Conservation (phyloP, 2,888 invertebrate genomes). For the Coremacera marginata region DNA sequence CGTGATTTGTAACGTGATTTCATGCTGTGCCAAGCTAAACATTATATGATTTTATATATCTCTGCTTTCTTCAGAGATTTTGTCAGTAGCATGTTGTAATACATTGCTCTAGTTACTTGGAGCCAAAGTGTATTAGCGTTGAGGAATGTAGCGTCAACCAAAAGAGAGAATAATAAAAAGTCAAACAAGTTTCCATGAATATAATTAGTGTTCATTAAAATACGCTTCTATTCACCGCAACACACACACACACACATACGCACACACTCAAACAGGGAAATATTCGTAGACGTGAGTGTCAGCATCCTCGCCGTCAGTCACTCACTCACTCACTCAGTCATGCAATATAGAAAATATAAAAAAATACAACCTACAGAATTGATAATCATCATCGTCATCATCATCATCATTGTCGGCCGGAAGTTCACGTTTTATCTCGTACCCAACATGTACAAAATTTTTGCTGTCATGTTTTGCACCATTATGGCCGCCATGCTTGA, state of each 20-base stretch:
- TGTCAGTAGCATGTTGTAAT: too few relatives aligned
- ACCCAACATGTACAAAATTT: background rate
- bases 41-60: background rate
- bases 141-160: background rate
- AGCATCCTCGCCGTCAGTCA: background rate
- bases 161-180: background rate
- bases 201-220: conserved; percentile 24
- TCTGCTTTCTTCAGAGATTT: background rate
- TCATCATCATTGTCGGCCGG: conserved; percentile 15
- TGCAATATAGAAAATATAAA: background rate
- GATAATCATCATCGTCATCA: background rate
- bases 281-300: background rate
- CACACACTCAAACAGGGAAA: background rate
- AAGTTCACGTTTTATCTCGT: conserved; percentile 30
- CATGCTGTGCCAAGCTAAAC: background rate
- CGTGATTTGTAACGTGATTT: conserved; percentile 33
- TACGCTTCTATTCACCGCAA: background rate
- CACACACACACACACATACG: background rate
- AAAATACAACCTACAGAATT: background rate
- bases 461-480: conserved; percentile 16
- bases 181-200: conserved; percentile 20
- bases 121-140: background rate
- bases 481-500: conserved; percentile 29
- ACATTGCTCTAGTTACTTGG: background rate
- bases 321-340: background rate